Percentiles rank a stretch among this genome's conserved stretches.
Conservation (phyloP, 2,888 invertebrate species). For the Habrosyne pyritoides region DNA sequence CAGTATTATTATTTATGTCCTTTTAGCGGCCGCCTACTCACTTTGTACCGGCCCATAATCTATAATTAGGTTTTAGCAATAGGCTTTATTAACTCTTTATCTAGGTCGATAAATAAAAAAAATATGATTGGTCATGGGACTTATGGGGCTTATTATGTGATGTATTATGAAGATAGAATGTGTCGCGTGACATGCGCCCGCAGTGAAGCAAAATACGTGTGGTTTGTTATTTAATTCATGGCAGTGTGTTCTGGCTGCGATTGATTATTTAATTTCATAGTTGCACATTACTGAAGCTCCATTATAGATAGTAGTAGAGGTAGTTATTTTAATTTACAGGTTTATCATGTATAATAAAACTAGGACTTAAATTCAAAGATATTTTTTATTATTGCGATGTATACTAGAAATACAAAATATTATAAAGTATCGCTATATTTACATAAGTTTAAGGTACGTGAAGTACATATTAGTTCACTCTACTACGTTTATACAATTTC, state of each 20-base stretch:
- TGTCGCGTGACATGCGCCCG: slow-evolving; percentile 22
- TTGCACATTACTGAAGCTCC: background rate
- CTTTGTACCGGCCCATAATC: background rate
- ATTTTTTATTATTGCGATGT: too few species aligned
- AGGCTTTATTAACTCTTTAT: background rate
- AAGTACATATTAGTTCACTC: too few species aligned
- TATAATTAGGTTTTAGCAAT: background rate
- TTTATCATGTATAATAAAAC: too few species aligned
- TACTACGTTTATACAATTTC: too few species aligned
- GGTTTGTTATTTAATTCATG: slow-evolving; percentile 32
- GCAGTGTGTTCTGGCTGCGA: slow-evolving; percentile 15
- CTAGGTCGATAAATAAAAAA: background rate
- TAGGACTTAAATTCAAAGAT: too few species aligned
- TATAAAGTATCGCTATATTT: too few species aligned
- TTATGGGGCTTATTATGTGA: slow-evolving; percentile 10
- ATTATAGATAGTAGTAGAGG: background rate
- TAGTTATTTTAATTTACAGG: too few species aligned
- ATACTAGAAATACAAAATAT: too few species aligned
- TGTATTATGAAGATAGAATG: slow-evolving; percentile 19
- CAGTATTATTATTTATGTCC: background rate
- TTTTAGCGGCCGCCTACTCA: background rate
- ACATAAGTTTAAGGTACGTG: too few species aligned
- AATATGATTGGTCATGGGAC: background rate
- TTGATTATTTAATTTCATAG: slow-evolving; percentile 10
- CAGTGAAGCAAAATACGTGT: slow-evolving; percentile 15